These are phyloP conservation scores for Spea multiplicata DNA, from an alignment of 2,113 vertebrate species.

Conservation along the genomic window DNA sequence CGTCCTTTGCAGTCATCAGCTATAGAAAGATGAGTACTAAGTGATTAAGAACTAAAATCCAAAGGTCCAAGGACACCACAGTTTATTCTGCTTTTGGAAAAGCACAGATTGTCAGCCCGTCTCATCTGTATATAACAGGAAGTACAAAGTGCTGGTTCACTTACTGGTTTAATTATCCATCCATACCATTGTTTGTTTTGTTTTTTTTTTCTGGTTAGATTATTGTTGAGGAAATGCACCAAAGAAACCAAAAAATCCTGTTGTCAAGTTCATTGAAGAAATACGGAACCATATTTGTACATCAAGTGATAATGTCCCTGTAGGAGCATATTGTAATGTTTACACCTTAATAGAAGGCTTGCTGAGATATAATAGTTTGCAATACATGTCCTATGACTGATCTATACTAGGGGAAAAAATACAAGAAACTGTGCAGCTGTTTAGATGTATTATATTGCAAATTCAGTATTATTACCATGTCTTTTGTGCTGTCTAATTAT, in stretches of 20 bases:
- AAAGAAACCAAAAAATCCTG: conserved; percentile 53
- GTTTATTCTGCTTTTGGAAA: conserved; percentile 58
- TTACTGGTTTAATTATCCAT: conserved; percentile 66
- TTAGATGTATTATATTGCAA: conserved; percentile 77
- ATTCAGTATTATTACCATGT: conserved; percentile 67
- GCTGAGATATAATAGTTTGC: background rate
- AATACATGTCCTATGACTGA: conserved; percentile 56
- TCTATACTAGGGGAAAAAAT: background rate
- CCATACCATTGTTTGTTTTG: background rate
- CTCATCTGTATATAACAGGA: conserved; percentile 53
- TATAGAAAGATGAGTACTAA: conserved; percentile 74
- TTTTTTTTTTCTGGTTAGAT: conserved; percentile 32
- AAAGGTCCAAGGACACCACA: conserved; percentile 54
- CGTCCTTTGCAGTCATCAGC: conserved; percentile 55
- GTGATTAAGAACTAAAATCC: background rate
- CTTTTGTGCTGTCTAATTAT: conserved; percentile 54
- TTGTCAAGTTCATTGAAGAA: background rate
- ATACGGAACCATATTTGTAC: too few species aligned
- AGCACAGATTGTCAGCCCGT: conserved; percentile 42
- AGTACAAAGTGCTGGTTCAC: conserved; percentile 96
- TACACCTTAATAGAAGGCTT: conserved; percentile 53
- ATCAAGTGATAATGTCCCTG: background rate
- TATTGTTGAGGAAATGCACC: conserved; percentile 57
- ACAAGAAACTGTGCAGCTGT: conserved; percentile 53
- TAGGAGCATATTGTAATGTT: conserved; percentile 37